A percentile compares a stretch with the other conserved stretches of the same genome.
Evolutionary conservation across 2,888 invertebrate genomes (phyloP).

Genomic region (Exephanes ischioxanthus): DNA sequence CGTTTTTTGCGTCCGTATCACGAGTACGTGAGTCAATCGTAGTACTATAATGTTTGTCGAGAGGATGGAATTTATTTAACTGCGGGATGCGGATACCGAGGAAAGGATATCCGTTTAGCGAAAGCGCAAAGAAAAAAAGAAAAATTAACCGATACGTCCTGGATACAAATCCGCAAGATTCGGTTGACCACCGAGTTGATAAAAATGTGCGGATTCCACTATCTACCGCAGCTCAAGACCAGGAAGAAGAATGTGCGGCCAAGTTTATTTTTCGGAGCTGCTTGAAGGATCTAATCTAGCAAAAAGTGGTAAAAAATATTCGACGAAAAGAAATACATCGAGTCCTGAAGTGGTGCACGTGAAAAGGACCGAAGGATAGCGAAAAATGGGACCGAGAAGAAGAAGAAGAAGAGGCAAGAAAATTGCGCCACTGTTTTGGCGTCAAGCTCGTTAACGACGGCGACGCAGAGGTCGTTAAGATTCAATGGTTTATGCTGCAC

Average conservation of each 20-base stretch:
- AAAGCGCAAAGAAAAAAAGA: neutral
- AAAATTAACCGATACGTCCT: conserved; percentile 4
- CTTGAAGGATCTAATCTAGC: neutral
- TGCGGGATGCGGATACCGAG: conserved; percentile 40
- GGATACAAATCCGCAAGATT: conserved; percentile 6
- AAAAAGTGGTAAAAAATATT: conserved; percentile 24
- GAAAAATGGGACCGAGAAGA: neutral
- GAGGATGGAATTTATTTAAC: conserved; percentile 7
- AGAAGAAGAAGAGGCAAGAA: conserved; percentile 33
- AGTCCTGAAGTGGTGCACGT: conserved; percentile 6
- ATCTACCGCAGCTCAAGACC: neutral
- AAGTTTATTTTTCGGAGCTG: neutral
- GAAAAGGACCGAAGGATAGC: conserved; percentile 17
- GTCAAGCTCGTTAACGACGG: conserved; percentile 63
- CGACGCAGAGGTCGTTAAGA: conserved; percentile 60
- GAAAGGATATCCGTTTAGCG: conserved; percentile 58
- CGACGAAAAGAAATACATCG: neutral
- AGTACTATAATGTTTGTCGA: neutral
- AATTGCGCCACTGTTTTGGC: conserved; percentile 62
- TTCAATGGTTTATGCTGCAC: conserved; percentile 41
- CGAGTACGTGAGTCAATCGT: conserved; percentile 11
- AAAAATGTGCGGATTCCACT: neutral
- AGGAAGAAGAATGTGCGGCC: neutral
- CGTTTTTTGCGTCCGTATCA: neutral
- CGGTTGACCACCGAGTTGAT: conserved; percentile 2